phyloP scores from a whole-genome alignment of 2,113 vertebrate genomes.

The Tenrec ecaudatus region DNA sequence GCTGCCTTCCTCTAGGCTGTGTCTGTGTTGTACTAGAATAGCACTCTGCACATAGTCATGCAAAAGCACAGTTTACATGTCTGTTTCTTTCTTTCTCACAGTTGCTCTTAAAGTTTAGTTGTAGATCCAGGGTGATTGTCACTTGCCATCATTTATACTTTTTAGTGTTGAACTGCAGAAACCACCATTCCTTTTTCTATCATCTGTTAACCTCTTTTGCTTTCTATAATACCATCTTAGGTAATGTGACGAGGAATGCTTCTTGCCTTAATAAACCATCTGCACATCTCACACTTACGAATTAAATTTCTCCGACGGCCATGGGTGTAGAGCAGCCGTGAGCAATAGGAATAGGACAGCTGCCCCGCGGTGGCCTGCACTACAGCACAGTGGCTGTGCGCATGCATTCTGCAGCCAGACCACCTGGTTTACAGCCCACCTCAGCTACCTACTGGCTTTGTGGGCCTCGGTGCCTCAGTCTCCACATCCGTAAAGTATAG shows the following conservation, averaged over 20 bases:
- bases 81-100: not conserved
- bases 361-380: not conserved
- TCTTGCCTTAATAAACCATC: slow-evolving; percentile 17
- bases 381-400: not conserved
- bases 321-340: not conserved
- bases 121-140: not conserved
- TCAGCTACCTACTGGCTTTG: not conserved
- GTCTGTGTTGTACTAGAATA: not conserved
- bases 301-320: slow-evolving; percentile 26
- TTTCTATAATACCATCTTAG: slow-evolving; percentile 40
- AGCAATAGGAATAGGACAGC: not conserved
- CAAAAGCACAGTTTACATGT: not conserved
- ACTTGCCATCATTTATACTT: not conserved
- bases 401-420: not conserved
- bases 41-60: not conserved
- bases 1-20: not conserved
- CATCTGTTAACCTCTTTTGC: not conserved
- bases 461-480: not conserved
- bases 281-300: slow-evolving; percentile 3
- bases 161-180: not conserved
- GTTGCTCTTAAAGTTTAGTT: not conserved
- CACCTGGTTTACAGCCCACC: not conserved
- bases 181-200: not conserved
- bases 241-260: not conserved
- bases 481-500: not conserved